Evolutionary conservation across 2,888 invertebrate species (phyloP).

Genomic region (Alviniconcha strummeri): DNA sequence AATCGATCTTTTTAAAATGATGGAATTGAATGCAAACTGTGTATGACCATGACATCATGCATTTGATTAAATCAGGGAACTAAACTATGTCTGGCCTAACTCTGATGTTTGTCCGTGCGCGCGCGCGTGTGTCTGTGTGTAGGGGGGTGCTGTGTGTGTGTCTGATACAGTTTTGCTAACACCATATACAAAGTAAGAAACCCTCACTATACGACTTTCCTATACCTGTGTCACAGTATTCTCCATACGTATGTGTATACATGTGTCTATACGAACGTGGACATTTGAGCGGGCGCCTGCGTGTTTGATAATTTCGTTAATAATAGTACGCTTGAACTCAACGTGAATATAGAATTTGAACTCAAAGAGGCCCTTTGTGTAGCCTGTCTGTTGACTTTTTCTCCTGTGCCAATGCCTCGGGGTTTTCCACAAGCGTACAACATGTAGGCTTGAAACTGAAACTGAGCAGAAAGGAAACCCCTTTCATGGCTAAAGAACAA

Average conservation of each 20-base stretch:
- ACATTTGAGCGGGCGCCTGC: neutral
- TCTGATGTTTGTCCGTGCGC: neutral
- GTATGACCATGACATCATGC: neutral
- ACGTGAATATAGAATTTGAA: neutral
- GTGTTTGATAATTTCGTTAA: neutral
- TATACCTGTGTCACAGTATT: neutral
- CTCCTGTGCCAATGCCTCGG: too few relatives aligned
- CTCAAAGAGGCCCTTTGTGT: too few relatives aligned
- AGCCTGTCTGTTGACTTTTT: too few relatives aligned
- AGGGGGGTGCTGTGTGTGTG: neutral
- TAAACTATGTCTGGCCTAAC: neutral
- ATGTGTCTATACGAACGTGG: neutral
- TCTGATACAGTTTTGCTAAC: neutral
- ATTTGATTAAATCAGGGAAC: slow-evolving; percentile 15
- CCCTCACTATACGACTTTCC: neutral
- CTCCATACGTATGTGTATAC: neutral
- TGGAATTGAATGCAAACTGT: neutral
- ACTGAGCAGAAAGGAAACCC: too few relatives aligned
- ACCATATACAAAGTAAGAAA: too few relatives aligned
- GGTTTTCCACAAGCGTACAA: too few relatives aligned
- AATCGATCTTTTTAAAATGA: neutral
- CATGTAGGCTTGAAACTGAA: too few relatives aligned
- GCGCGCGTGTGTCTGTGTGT: neutral
- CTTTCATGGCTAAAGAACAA: too few relatives aligned
- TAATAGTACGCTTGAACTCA: neutral